Conservation (phyloP, 2,888 invertebrate genomes). For the Eupeodes latifasciatus region DNA sequence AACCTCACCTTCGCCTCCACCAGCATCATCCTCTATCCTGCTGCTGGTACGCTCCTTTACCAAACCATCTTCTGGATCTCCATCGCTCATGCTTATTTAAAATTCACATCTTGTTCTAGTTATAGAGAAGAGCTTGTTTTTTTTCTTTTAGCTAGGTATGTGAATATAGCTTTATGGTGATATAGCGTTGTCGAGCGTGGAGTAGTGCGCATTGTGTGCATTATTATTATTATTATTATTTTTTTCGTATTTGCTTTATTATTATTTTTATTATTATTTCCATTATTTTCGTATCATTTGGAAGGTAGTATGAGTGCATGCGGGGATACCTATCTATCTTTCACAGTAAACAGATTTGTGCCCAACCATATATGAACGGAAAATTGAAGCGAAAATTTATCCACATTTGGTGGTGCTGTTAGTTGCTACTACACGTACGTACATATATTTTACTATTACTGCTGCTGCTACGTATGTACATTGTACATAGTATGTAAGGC, state of each 20-base stretch:
- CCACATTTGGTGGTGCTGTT: slow-evolving; percentile 63
- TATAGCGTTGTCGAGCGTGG: neutral
- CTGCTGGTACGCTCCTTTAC: slow-evolving; percentile 1
- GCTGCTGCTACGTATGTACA: slow-evolving; percentile 5
- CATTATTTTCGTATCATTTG: slow-evolving; percentile 70
- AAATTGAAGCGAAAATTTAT: slow-evolving; percentile 69
- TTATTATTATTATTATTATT: slow-evolving; percentile 58
- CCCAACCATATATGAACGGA: slow-evolving; percentile 51
- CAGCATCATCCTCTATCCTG: neutral
- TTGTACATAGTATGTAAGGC: neutral
- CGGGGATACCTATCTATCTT: slow-evolving; percentile 51
- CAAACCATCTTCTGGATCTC: slow-evolving; percentile 29
- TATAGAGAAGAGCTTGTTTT: slow-evolving; percentile 69
- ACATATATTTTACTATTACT: too few relatives aligned
- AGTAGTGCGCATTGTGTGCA: slow-evolving; percentile 68
- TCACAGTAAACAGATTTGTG: slow-evolving; percentile 58
- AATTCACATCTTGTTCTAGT: slow-evolving; percentile 76
- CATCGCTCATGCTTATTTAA: slow-evolving; percentile 68
- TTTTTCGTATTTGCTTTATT: slow-evolving; percentile 53
- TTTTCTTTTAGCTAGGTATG: slow-evolving; percentile 28
- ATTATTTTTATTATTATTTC: slow-evolving; percentile 65
- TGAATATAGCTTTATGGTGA: neutral
- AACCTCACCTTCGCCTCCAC: neutral
- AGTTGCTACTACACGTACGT: slow-evolving; percentile 25
- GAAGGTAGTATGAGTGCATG: slow-evolving; percentile 57